A percentile compares a stretch with the other conserved stretches of the same genome.
These are phyloP conservation scores for Pica pica DNA, from an alignment of 2,113 vertebrate genomes.

Conservation along the genomic window DNA sequence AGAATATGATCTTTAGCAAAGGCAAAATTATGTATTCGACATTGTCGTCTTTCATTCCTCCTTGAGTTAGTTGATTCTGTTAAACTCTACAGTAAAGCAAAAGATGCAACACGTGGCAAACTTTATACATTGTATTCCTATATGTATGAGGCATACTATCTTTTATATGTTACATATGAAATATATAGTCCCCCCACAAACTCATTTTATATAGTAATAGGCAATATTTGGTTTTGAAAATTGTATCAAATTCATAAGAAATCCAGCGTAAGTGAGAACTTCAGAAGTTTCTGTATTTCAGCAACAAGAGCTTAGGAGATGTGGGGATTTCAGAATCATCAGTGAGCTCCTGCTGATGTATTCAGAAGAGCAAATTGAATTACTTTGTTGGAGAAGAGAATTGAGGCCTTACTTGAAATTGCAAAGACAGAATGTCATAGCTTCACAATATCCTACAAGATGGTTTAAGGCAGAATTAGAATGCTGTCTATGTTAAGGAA, in stretches of 20 bases:
- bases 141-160: not conserved
- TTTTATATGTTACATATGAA: not conserved
- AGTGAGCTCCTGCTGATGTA: not conserved
- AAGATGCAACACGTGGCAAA: not conserved
- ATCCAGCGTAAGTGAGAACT: not conserved
- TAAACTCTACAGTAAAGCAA: not conserved
- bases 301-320: not conserved
- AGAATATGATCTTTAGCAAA: not conserved
- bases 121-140: too few species aligned
- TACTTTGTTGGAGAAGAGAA: not conserved
- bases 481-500: not conserved
- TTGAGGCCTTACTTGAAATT: not conserved
- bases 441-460: not conserved
- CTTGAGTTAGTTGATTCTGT: not conserved
- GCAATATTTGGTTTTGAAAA: not conserved
- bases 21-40: not conserved
- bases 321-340: not conserved
- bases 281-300: not conserved
- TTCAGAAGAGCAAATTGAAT: not conserved
- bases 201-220: not conserved
- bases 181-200: accelerated
- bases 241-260: not conserved
- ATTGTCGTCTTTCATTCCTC: not conserved
- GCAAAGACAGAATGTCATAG: not conserved
- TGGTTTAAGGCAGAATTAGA: not conserved